phyloP scores from a whole-genome alignment of 2,888 invertebrate genomes.

The Hoplodrina ambigua region DNA sequence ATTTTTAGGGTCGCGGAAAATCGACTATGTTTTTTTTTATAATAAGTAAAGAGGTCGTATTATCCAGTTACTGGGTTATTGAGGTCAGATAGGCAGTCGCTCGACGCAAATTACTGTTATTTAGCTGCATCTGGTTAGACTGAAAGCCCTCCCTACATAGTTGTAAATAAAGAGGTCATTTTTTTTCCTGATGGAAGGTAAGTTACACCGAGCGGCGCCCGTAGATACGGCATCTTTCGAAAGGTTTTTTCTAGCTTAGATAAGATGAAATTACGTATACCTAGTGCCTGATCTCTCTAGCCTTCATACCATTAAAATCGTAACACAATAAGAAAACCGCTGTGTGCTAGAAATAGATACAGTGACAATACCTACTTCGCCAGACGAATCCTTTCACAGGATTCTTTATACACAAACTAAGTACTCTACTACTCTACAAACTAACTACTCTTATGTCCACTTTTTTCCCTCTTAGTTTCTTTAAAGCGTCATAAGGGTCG shows the following conservation, averaged over 20 bases:
- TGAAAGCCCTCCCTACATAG: too few relatives aligned
- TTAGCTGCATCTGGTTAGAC: too few relatives aligned
- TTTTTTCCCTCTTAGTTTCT: background rate
- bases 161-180: too few relatives aligned
- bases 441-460: too few relatives aligned
- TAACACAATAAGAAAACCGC: constrained; percentile 12
- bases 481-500: constrained; percentile 1
- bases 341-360: constrained; percentile 4
- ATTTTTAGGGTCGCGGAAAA: background rate
- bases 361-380: background rate
- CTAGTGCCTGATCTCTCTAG: background rate
- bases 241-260: background rate
- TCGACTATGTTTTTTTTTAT: background rate
- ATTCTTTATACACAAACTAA: constrained; percentile 6
- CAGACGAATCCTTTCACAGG: constrained; percentile 6
- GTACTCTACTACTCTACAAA: background rate
- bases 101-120: too few relatives aligned
- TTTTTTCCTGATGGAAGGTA: background rate
- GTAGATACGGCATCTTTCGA: too few relatives aligned
- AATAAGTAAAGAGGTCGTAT: background rate
- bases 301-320: background rate
- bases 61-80: too few relatives aligned
- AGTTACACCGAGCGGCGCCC: background rate
- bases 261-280: background rate
- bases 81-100: too few relatives aligned